phyloP scores from a whole-genome alignment of 2,888 invertebrate genomes.

The Drosophila heteroneura region DNA sequence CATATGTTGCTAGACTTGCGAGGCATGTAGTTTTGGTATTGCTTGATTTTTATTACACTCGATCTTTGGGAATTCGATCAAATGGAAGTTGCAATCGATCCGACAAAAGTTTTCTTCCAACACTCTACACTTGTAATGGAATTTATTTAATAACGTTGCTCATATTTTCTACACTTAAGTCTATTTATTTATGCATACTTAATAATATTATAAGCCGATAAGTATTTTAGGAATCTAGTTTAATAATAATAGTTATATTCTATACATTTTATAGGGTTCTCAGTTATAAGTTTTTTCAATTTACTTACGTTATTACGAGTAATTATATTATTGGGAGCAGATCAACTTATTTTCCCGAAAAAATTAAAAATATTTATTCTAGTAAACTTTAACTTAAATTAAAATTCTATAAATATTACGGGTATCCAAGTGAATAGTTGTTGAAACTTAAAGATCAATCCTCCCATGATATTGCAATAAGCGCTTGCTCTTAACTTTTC shows the following conservation, averaged over 20 bases:
- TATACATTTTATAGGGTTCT: background rate
- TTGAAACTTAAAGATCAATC: background rate
- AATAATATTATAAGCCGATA: background rate
- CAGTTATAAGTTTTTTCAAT: background rate
- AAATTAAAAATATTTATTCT: background rate
- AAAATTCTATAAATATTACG: background rate
- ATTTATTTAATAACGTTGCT: background rate
- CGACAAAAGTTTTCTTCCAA: background rate
- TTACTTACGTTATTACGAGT: background rate
- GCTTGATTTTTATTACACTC: background rate
- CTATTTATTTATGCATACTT: background rate
- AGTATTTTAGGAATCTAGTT: background rate
- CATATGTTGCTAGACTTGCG: conserved; percentile 38
- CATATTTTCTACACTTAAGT: background rate
- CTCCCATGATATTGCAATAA: background rate
- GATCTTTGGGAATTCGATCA: background rate
- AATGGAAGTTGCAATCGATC: background rate
- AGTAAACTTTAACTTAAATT: background rate
- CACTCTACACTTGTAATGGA: background rate
- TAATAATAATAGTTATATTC: background rate
- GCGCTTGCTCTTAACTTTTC: background rate
- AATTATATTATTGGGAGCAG: background rate
- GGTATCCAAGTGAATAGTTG: background rate
- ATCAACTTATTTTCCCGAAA: background rate
- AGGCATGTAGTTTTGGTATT: conserved; percentile 18